A percentile compares a stretch with the other conserved stretches of the same genome.
phyloP scores from a whole-genome alignment of 2,113 vertebrate species.

The Mormoops blainvillei region DNA sequence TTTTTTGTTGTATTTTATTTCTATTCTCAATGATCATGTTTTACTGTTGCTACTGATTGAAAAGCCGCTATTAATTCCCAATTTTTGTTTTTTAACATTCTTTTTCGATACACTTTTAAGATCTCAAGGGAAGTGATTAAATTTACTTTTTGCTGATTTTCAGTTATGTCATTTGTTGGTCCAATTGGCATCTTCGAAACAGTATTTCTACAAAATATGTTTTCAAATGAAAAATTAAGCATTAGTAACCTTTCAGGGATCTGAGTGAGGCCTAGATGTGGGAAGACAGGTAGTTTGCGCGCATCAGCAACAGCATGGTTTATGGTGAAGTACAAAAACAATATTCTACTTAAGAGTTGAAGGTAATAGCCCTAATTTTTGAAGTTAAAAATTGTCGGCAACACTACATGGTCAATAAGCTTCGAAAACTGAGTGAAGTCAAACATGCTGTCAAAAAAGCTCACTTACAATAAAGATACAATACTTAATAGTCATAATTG shows the following conservation, averaged over 20 bases:
- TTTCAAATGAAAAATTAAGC: neutral
- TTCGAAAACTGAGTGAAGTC: conserved; percentile 3
- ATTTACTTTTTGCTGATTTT: conserved; percentile 9
- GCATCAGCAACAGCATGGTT: neutral
- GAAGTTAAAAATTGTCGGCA: neutral
- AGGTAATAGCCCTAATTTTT: neutral
- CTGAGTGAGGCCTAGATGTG: neutral
- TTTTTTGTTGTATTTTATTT: neutral
- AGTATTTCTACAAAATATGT: neutral
- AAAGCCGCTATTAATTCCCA: neutral
- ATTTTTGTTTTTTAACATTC: neutral
- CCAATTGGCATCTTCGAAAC: neutral
- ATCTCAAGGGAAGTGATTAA: neutral
- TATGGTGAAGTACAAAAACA: neutral
- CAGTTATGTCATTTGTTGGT: neutral
- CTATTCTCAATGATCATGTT: neutral
- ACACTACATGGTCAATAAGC: neutral
- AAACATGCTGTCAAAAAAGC: neutral
- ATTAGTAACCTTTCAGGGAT: neutral
- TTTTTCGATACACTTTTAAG: neutral
- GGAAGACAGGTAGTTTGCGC: neutral
- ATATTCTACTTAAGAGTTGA: neutral
- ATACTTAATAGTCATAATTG: neutral
- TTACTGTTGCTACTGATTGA: neutral
- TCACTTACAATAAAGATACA: neutral